Evolutionary conservation across 2,113 vertebrate species (phyloP).

Genomic region (Polypterus senegalus): DNA sequence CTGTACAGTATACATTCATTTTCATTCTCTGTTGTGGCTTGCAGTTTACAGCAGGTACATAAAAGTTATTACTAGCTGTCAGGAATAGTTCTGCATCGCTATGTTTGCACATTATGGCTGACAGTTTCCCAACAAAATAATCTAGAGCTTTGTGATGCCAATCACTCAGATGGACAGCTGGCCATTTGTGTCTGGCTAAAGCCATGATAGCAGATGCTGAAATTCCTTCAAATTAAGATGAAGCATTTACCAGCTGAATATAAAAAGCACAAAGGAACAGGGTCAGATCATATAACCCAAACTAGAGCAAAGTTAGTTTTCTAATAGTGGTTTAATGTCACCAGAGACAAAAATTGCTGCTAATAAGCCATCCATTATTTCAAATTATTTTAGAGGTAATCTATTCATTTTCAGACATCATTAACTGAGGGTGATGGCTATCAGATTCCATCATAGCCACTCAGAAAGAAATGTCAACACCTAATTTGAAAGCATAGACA

Average conservation of each 20-base stretch:
- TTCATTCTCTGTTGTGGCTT: background rate
- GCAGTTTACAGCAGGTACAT: background rate
- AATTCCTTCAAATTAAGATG: constrained; percentile 3
- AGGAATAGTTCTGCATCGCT: background rate
- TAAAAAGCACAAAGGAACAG: constrained; percentile 1
- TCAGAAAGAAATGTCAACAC: constrained; percentile 5
- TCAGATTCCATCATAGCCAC: constrained; percentile 7
- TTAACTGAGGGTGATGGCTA: constrained; percentile 1
- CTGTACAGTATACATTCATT: background rate
- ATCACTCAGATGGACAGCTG: background rate
- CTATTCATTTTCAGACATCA: constrained; percentile 8
- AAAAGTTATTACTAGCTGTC: constrained; percentile 4
- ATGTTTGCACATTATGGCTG: constrained; percentile 3
- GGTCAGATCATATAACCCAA: constrained; percentile 9
- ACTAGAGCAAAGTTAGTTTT: constrained; percentile 8
- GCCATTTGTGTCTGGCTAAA: constrained; percentile 14
- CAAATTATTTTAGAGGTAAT: constrained; percentile 5
- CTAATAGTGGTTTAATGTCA: constrained; percentile 7
- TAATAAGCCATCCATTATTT: constrained; percentile 7
- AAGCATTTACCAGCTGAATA: constrained; percentile 5
- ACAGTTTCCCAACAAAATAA: background rate
- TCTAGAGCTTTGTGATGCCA: background rate
- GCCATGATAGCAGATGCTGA: constrained; percentile 9
- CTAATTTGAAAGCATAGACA: background rate
- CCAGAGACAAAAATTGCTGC: constrained; percentile 1